Evolutionary conservation across 2,113 vertebrate genomes (phyloP), one percentile per base, ranked within the genome.

Genomic region (Brevimyrus niger): DNA sequence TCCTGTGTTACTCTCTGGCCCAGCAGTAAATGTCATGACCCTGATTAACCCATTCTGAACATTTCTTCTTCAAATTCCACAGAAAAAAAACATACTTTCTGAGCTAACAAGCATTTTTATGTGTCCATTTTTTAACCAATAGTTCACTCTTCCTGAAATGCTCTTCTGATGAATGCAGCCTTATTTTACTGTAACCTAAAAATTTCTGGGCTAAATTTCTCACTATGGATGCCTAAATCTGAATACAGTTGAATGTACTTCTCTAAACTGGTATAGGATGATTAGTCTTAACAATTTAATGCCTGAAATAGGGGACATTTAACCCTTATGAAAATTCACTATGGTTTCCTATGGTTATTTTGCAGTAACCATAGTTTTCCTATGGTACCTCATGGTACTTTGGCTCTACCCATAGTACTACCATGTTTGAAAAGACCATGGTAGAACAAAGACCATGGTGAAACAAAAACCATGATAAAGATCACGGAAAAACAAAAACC

Each of bases 111-210:
- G 73, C 35, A 80, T 80, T 94, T 93, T 93, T 94, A 91, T 93
- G 89, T 91, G 73, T 91, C 91, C 91, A 91, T 92, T 94, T 97
- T 97, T 95, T 95, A 96, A 90, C 92, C 73, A 42, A 19, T 38
- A 42, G 73, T 80, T 17, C 6, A 38, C 15, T 80, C 73, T 80
- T 35, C 35, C 31, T 31, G 69, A 35, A 38, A 38, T 76, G 69
- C 31, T 38, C 31, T 76, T 76, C 93, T 93, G 3, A n/a, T 47
- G n/a, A 48, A n/a, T 23, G 21, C 6, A n/a, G 11, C 69, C 19
- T 23, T 50, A 27, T 23, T 50, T 86, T 23, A n/a, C 17, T 47
- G 11, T 86, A 6, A 50, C 11, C 3, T 50, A 86, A n/a, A 46
- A 17, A 50, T n/a, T n/a, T 7, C 82, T 4, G 23, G 8, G 8